phyloP scores from a whole-genome alignment of 1,140 invertebrate genomes.

The Scaptomyza graminum region DNA sequence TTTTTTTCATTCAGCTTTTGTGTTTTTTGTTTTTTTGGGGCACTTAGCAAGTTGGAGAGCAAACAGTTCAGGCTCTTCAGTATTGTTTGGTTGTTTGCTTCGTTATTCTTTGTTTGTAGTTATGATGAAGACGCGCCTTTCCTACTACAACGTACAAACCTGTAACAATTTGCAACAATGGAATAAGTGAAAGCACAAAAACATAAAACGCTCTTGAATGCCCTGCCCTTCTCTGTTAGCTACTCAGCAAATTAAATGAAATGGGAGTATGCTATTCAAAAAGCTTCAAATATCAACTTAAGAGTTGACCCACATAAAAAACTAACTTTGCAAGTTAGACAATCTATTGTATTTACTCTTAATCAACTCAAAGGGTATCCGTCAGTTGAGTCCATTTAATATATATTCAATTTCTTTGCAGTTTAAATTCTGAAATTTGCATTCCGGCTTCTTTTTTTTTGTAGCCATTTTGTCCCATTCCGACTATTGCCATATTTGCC shows the following conservation, averaged over 20 bases:
- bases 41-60: constrained; percentile 57
- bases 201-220: constrained; percentile 48
- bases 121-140: constrained; percentile 59
- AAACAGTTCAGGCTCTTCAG: constrained; percentile 57
- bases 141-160: constrained; percentile 4
- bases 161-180: constrained; percentile 67
- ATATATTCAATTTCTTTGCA: constrained; percentile 11
- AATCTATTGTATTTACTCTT: background rate
- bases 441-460: constrained; percentile 33
- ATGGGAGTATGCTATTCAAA: too few relatives aligned
- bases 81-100: constrained; percentile 44
- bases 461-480: constrained; percentile 7
- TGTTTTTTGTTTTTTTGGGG: constrained; percentile 18
- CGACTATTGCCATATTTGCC: constrained; percentile 27
- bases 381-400: background rate
- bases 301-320: too few relatives aligned
- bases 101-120: constrained; percentile 68
- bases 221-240: constrained; percentile 3
- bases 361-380: constrained; percentile 1
- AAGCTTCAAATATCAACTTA: too few relatives aligned
- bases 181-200: constrained; percentile 63
- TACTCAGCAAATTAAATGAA: constrained; percentile 2
- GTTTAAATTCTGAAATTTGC: constrained; percentile 64
- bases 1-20: background rate
- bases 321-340: too few relatives aligned